Base-by-base conservation (phyloP, 2,888 invertebrate genomes). In the Mylabris sibirica region DNA sequence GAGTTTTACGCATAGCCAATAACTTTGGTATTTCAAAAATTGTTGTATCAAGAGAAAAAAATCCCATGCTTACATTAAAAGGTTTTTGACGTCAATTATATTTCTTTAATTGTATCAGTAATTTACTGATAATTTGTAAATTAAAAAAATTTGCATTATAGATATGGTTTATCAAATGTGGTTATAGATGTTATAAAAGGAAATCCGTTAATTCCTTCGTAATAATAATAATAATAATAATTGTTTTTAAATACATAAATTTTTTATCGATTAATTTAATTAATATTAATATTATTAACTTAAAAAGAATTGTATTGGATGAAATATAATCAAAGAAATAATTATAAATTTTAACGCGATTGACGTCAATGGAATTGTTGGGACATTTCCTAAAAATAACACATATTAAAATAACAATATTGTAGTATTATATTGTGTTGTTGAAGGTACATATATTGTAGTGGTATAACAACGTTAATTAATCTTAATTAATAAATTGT, bases 401-500 rank as follows among this genome's bases (percentile, higher is more conserved):
- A 53, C 11, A 53, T 53, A 49, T 9, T 20, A 17, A 49, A 53
- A 53, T 53, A 53, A 53, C 12, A 53, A 53, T 53, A 53, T 11
- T 22, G 12, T 11, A 53, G 1, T 22, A 12, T 53, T 12, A 53
- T 22, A 20, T 3, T 41, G 34, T 11, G 14, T 34, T n/a, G 34
- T 11, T 12, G 24, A 61, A 38, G 38, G 61, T 38, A 38, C 8
- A 30, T n/a, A n/a, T n/a, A 30, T 30, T 8, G 30, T 30, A 30
- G 30, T 30, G 30, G 5, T 30, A 30, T 8, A 30, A 30, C 12
- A 8, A 41, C 22, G 2, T 38, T 34, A n/a, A 61, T 61, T 61
- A 38, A 24, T 24, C 22, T 35, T 60, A 61, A 61, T 61, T 61
- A 61, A 38, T 24, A 60, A 22, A 61, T 41, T 61, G 24, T 41